These are phyloP conservation scores for Monoplex corrugatus DNA, from an alignment of 2,888 invertebrate genomes.

Conservation along the genomic window DNA sequence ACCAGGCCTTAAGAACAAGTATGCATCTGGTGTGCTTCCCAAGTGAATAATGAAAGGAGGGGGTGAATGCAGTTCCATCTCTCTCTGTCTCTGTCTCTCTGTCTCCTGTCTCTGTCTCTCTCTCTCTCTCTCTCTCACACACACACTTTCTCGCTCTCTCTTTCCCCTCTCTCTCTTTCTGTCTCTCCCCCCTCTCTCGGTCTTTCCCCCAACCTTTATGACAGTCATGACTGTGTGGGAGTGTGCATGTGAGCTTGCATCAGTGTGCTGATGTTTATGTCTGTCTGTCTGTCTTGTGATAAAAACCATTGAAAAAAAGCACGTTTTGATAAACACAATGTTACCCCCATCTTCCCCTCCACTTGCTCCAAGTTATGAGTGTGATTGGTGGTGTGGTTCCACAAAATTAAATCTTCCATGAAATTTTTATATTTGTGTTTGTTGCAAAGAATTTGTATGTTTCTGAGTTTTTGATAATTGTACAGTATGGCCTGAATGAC, in stretches of 20 bases:
- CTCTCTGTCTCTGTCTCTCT: no score
- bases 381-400: constrained; percentile 22
- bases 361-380: neutral
- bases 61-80: neutral
- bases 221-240: neutral
- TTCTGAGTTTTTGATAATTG: neutral
- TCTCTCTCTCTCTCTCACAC: neutral
- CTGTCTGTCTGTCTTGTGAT: neutral
- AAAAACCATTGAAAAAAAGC: neutral
- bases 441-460: neutral
- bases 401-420: neutral
- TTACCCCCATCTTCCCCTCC: neutral
- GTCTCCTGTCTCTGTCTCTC: neutral
- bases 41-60: neutral
- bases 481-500: neutral
- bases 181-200: neutral
- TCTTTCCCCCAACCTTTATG: neutral
- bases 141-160: no score
- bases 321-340: neutral
- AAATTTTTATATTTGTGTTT: constrained; percentile 26
- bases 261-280: neutral
- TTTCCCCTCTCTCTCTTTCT: neutral
- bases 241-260: neutral
- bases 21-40: constrained; percentile 43
- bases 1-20: constrained; percentile 47